Evolutionary conservation across 2,797 vertebrate species (phyloP).

Genomic region (Urosaurus nigricauda): DNA sequence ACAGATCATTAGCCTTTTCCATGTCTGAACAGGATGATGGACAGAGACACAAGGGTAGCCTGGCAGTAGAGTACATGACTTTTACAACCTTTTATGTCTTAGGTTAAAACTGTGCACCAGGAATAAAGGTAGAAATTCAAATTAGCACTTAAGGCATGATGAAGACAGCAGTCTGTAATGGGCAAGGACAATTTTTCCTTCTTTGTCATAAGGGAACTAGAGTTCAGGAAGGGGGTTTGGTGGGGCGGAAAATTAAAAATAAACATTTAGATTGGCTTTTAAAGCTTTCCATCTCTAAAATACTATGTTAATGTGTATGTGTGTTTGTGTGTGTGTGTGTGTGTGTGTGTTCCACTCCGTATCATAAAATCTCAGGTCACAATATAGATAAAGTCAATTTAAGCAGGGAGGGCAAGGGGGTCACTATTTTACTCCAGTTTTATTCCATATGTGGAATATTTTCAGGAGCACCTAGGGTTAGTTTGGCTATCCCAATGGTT

Average conservation of each 20-base stretch:
- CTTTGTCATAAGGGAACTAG: slow-evolving; percentile 30
- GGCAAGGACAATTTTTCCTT: slow-evolving; percentile 13
- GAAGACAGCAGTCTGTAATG: slow-evolving; percentile 6
- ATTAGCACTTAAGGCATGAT: slow-evolving; percentile 42
- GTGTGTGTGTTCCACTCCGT: no score
- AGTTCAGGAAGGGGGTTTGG: slow-evolving; percentile 39
- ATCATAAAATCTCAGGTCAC: no score
- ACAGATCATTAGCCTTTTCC: slow-evolving; percentile 74
- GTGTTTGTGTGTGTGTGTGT: no score
- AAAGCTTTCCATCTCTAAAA: neutral
- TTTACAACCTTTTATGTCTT: slow-evolving; percentile 62
- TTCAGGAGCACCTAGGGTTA: neutral
- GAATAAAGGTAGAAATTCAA: slow-evolving; percentile 49
- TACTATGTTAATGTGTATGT: neutral
- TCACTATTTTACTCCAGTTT: neutral
- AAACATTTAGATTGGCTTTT: neutral
- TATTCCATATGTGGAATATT: neutral
- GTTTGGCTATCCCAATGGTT: neutral
- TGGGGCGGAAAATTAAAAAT: neutral
- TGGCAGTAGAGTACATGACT: slow-evolving; percentile 42
- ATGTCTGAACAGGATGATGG: slow-evolving; percentile 71
- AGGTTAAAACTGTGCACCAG: slow-evolving; percentile 54
- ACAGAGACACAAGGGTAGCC: slow-evolving; percentile 69
- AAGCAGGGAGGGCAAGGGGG: neutral
- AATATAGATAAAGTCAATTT: no score